Evolutionary conservation across 2,888 invertebrate genomes (phyloP).

Genomic region (Helleia helle): DNA sequence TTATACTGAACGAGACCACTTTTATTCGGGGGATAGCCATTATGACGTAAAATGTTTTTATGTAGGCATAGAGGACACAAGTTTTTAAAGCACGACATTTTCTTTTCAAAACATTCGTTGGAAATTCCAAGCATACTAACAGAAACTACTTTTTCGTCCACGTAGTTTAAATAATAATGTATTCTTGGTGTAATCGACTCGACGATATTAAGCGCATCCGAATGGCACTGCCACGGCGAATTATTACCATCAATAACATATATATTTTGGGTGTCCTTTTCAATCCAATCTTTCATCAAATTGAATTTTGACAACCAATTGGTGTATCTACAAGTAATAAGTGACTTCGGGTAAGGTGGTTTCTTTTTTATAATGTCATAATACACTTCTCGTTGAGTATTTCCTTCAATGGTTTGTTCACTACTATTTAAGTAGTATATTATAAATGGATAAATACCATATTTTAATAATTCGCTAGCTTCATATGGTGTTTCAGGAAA

Average conservation of each 20-base stretch:
- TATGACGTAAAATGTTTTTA: slow-evolving; percentile 39
- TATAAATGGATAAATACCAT: slow-evolving; percentile 73
- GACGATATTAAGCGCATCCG: slow-evolving; percentile 45
- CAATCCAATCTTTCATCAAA: slow-evolving; percentile 62
- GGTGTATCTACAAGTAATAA: slow-evolving; percentile 52
- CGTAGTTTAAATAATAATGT: slow-evolving; percentile 64
- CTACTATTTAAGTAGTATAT: slow-evolving; percentile 66
- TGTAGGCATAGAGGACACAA: slow-evolving; percentile 76
- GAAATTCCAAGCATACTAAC: slow-evolving; percentile 71
- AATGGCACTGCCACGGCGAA: slow-evolving; percentile 73
- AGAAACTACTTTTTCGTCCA: slow-evolving; percentile 57
- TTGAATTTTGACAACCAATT: slow-evolving; percentile 47
- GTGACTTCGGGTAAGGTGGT: slow-evolving; percentile 44
- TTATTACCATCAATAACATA: slow-evolving; percentile 55
- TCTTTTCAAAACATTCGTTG: slow-evolving; percentile 61
- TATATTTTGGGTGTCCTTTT: slow-evolving; percentile 70
- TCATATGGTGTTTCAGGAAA: slow-evolving; percentile 71
- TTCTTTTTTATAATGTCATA: slow-evolving; percentile 36
- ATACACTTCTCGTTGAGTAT: slow-evolving; percentile 48
- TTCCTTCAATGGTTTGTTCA: slow-evolving; percentile 42
- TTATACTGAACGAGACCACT: slow-evolving; percentile 72
- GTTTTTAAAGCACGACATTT: slow-evolving; percentile 63
- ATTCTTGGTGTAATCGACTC: slow-evolving; percentile 50
- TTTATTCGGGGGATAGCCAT: slow-evolving; percentile 62
- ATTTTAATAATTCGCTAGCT: slow-evolving; percentile 54